phyloP scores from a whole-genome alignment of 1,140 invertebrate species.

The Bombus soroeensis region DNA sequence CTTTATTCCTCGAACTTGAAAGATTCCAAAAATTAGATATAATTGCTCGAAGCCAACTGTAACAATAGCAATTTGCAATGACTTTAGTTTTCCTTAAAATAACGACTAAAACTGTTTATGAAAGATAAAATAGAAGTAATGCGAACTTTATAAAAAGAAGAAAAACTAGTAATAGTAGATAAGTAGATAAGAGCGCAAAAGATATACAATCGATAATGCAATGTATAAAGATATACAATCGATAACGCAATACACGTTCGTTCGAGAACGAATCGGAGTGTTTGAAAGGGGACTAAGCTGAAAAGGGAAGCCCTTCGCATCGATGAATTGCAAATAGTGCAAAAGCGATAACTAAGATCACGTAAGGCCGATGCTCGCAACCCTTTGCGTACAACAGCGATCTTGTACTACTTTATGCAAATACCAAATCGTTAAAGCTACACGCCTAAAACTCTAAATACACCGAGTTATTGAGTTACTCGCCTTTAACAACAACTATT shows the following conservation, averaged over 20 bases:
- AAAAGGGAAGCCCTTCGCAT: conserved; percentile 4
- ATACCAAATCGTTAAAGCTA: not conserved
- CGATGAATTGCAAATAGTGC: conserved; percentile 24
- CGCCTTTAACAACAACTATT: no score
- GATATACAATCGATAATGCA: no score
- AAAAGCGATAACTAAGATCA: not conserved
- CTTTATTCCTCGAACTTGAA: no score
- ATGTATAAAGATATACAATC: not conserved
- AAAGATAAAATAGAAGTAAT: not conserved
- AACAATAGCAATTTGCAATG: no score
- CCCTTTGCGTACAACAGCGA: not conserved
- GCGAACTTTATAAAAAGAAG: not conserved
- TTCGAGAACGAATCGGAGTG: not conserved
- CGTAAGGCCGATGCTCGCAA: not conserved
- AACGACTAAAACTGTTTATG: not conserved
- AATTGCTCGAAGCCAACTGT: no score
- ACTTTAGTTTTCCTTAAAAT: not conserved
- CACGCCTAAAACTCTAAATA: not conserved
- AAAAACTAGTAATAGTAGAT: not conserved
- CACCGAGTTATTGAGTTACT: not conserved
- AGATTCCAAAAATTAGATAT: no score
- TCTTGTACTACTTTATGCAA: not conserved
- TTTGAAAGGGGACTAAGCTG: not conserved
- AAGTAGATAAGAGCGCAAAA: not conserved
- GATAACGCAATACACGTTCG: not conserved